Base-by-base conservation (phyloP, 2,797 vertebrate genomes). In the Eremophila alpestris region DNA sequence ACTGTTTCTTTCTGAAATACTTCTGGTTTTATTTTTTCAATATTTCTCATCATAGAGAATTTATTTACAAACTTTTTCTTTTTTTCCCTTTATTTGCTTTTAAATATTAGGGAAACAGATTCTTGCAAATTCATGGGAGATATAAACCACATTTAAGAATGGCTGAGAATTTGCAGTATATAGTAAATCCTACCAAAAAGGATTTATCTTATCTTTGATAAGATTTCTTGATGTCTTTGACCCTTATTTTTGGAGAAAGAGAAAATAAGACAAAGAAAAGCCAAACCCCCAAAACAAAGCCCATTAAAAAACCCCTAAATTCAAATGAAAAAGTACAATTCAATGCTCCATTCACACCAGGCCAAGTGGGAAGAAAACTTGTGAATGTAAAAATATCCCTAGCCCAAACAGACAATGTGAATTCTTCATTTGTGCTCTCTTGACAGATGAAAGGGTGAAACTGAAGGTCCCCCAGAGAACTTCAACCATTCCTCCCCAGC, bases 281-380 rank as follows among this genome's bases (percentile, higher is more conserved):
- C 4, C 10, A 38, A 46, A 13, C 3, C 1, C 3, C 18, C 0
- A 23, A 56, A 62, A 1, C 12, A 69, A 75, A 76, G 2, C 4
- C 29, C 5, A 29, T 48, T 21, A 16, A 68, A 49, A 62, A 2
- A 0, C 0, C 5, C 10, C 10, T 34, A 40, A 69, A 56, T 32
- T 77, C 29, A 49, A 59, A 64, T 1, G 0, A 26, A 51, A 64
- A 89, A 46, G 3, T 64, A 8, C 11, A 75, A 54, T 49, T 78
- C 46, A 75, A 54, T 11, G 3, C n/a, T 90, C 13, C 24, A 1
- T 49, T 24, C 34, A 76, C 18, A 36, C 4, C 15, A 70, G 5
- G 1, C 2, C n/a, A 73, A 29, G 29, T 56, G 5, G 8, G 8
- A 73, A 68, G 38, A 45, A 22, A 26, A 27, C 5, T 75, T 11